A percentile compares a stretch with the other conserved stretches of the same genome.
Evolutionary conservation across 1,140 invertebrate species (phyloP).

Genomic region (Rhyzopertha dominica): DNA sequence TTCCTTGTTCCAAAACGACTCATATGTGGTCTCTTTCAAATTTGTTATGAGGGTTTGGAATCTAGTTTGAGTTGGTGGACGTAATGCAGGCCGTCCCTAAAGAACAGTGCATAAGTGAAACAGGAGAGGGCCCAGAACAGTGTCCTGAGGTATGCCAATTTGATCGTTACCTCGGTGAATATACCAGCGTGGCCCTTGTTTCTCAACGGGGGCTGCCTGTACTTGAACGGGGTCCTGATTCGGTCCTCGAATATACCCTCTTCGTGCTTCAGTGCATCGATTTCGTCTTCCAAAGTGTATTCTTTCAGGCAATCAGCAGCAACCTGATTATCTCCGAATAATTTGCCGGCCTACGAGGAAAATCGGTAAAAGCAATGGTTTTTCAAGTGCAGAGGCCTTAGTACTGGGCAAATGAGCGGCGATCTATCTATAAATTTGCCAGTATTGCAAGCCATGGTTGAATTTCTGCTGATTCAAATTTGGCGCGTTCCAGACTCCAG

Average conservation of each 20-base stretch:
- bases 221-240: constrained; percentile 25
- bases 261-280: constrained; percentile 47
- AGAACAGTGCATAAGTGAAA: neutral
- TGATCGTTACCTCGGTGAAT: constrained; percentile 29
- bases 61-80: constrained; percentile 45
- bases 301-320: constrained; percentile 43
- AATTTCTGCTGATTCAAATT: too few relatives aligned
- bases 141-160: too few relatives aligned
- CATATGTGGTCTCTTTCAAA: constrained; percentile 49
- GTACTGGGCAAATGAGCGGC: constrained; percentile 33
- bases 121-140: neutral
- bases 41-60: constrained; percentile 50
- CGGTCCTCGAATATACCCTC: constrained; percentile 38
- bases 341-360: constrained; percentile 47
- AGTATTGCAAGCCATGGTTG: constrained; percentile 26
- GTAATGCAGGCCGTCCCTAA: constrained; percentile 19
- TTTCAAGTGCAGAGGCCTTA: constrained; percentile 1
- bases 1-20: constrained; percentile 50
- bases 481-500: too few relatives aligned
- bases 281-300: constrained; percentile 48
- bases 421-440: constrained; percentile 31
- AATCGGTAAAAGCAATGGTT: constrained; percentile 13
- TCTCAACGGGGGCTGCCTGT: constrained; percentile 36
- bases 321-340: constrained; percentile 41
- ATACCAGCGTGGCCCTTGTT: constrained; percentile 42